Percentiles rank a stretch among this genome's conserved stretches.
phyloP scores from a whole-genome alignment of 2,113 vertebrate species.

The Gnathonemus echidnorhynchus region DNA sequence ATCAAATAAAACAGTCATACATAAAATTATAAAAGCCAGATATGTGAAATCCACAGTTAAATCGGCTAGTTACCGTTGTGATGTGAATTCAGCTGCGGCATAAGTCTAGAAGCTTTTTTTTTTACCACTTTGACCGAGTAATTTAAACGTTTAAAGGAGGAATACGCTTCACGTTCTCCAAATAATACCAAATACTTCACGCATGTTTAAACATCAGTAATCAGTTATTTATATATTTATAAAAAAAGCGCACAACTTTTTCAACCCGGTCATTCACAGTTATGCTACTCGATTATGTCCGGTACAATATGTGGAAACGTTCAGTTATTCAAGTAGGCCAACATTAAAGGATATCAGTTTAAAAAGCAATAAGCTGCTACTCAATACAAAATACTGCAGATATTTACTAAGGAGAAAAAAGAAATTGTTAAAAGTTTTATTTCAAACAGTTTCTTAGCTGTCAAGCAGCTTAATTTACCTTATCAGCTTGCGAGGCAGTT shows the following conservation, averaged over 20 bases:
- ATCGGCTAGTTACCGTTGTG: not conserved
- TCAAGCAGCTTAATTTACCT: slow-evolving; percentile 38
- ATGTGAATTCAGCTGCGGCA: not conserved
- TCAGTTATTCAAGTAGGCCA: not conserved
- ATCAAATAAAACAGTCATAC: not conserved
- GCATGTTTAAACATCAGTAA: not conserved
- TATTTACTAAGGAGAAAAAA: not conserved
- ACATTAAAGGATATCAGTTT: not conserved
- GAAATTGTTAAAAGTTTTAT: not conserved
- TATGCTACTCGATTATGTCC: not conserved
- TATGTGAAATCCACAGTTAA: not conserved
- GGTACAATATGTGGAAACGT: not conserved
- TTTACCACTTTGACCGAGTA: not conserved
- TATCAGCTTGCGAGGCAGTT: slow-evolving; percentile 50
- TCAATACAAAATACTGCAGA: not conserved
- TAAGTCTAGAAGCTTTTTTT: not conserved
- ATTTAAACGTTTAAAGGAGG: not conserved
- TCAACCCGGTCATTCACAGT: not conserved
- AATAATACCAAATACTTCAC: not conserved
- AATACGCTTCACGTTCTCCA: not conserved
- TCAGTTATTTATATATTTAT: not conserved
- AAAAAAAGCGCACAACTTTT: not conserved
- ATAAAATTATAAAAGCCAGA: not conserved
- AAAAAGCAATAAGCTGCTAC: not conserved
- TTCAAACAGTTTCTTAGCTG: not conserved